phyloP scores from a whole-genome alignment of 1,140 invertebrate genomes.

The Drosophila bifasciata region DNA sequence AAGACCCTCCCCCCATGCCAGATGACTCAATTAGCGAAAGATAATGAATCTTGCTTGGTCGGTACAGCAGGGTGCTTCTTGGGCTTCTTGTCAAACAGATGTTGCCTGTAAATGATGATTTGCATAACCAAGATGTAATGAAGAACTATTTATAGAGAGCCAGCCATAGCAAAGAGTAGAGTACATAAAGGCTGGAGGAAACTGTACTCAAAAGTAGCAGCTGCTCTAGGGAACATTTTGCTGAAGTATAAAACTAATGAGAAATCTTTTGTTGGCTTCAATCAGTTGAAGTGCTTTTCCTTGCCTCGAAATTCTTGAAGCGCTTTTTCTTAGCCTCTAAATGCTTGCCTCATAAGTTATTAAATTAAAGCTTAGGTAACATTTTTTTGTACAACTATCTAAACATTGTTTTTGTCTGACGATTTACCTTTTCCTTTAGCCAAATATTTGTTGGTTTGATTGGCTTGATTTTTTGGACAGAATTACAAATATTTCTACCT shows the following conservation, averaged over 20 bases:
- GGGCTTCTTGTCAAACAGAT: slow-evolving; percentile 38
- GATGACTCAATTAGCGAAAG: slow-evolving; percentile 69
- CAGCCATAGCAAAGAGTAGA: too few relatives aligned
- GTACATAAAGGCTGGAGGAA: too few relatives aligned
- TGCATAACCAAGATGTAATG: slow-evolving; percentile 13
- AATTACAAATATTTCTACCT: neutral
- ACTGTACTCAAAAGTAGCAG: neutral
- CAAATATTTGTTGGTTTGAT: slow-evolving; percentile 48
- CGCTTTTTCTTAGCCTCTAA: too few relatives aligned
- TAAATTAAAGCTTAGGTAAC: too few relatives aligned
- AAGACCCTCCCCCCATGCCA: too few relatives aligned
- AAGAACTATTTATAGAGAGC: slow-evolving; percentile 34
- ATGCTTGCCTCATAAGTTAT: too few relatives aligned
- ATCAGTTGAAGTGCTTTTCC: too few relatives aligned
- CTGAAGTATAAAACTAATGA: too few relatives aligned
- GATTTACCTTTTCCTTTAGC: slow-evolving; percentile 12
- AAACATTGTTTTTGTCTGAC: slow-evolving; percentile 10
- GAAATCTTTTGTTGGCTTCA: too few relatives aligned
- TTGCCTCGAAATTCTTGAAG: too few relatives aligned
- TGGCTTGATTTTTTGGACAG: slow-evolving; percentile 38
- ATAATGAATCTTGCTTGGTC: slow-evolving; percentile 67
- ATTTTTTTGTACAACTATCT: too few relatives aligned
- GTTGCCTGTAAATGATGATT: slow-evolving; percentile 47
- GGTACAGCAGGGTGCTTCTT: too few relatives aligned
- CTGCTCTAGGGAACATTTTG: neutral